A percentile compares a stretch with the other conserved stretches of the same genome.
Conservation (phyloP, 2,113 vertebrate genomes). For the human (Homo sapiens) region GRCh38 chr2:30237001-30237500, state of each 20-base stretch:
- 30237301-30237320: background rate
- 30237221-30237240: slow-evolving; percentile 59
- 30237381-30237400: background rate
- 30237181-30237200: slow-evolving; percentile 70
- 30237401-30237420: background rate
- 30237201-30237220: slow-evolving; percentile 65
- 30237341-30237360: background rate
- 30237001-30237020: background rate
- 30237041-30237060: background rate
- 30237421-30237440: background rate
- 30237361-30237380: background rate
- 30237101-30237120: slow-evolving; percentile 30
- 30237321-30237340: background rate
- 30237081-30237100: background rate
- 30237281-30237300: slow-evolving; percentile 59
- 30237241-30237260: slow-evolving; percentile 62
- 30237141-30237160: slow-evolving; percentile 60
- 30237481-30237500: background rate
- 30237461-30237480: background rate
- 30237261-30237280: slow-evolving; percentile 65
- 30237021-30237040: slow-evolving; percentile 60
- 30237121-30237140: slow-evolving; percentile 18
- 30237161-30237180: slow-evolving; percentile 72
- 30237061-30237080: background rate
- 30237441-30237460: background rate